Conservation (phyloP, 2,888 invertebrate species). For the Ectemnius cavifrons region DNA sequence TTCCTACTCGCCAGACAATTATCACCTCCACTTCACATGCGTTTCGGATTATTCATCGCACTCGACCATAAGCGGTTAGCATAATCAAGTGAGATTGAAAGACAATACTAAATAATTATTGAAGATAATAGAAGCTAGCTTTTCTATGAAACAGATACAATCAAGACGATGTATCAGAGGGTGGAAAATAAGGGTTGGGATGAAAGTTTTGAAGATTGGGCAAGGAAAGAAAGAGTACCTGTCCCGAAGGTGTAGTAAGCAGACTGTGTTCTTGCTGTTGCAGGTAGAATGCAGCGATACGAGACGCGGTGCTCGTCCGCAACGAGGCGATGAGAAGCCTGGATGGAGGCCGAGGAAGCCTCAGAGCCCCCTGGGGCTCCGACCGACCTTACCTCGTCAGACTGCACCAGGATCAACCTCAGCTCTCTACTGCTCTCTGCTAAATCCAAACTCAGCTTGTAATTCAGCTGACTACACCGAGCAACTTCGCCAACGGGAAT, state of each 20-base stretch:
- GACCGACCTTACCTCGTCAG: constrained; percentile 64
- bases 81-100: too few species aligned
- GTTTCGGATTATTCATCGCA: constrained; percentile 37
- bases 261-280: constrained; percentile 45
- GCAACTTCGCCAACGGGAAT: too few species aligned
- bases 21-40: constrained; percentile 46
- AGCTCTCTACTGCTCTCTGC: constrained; percentile 29
- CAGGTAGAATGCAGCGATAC: constrained; percentile 66
- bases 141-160: too few species aligned
- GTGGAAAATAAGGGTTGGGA: constrained; percentile 20
- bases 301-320: constrained; percentile 58
- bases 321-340: constrained; percentile 73
- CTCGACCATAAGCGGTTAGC: too few species aligned
- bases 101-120: too few species aligned
- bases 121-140: background rate
- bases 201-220: background rate
- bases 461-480: too few species aligned
- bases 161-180: too few species aligned
- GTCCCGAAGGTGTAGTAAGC: constrained; percentile 35
- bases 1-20: constrained; percentile 44
- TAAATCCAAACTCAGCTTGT: constrained; percentile 15
- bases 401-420: constrained; percentile 51
- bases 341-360: constrained; percentile 76
- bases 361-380: constrained; percentile 76
- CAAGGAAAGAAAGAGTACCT: constrained; percentile 3